phyloP scores from a whole-genome alignment of 1,140 invertebrate genomes.

The Calosoma granatense region DNA sequence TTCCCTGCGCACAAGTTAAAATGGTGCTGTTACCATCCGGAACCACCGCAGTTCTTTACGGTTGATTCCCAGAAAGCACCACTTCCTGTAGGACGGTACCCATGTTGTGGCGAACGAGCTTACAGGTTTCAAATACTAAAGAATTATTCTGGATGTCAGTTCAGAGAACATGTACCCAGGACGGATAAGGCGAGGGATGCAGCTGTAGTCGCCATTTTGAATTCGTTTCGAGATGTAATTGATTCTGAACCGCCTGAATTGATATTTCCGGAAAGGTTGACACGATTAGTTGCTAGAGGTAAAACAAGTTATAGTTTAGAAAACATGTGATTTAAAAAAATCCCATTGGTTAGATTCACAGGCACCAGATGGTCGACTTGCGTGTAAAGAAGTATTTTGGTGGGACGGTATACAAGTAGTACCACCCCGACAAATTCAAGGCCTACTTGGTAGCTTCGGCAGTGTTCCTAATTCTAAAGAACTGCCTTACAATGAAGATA shows the following conservation, averaged over 20 bases:
- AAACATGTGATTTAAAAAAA: constrained; percentile 5
- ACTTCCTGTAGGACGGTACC: constrained; percentile 60
- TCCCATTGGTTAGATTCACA: not conserved
- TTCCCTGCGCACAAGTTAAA: constrained; percentile 68
- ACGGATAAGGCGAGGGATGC: constrained; percentile 41
- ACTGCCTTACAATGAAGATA: not conserved
- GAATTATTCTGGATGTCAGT: constrained; percentile 43
- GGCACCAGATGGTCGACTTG: constrained; percentile 35
- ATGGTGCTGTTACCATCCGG: constrained; percentile 70
- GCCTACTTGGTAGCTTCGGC: constrained; percentile 43
- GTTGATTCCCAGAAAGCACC: constrained; percentile 50
- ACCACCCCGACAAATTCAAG: constrained; percentile 47
- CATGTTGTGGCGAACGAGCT: constrained; percentile 75
- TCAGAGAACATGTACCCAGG: constrained; percentile 49
- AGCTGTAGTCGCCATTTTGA: constrained; percentile 45
- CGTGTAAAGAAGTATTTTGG: constrained; percentile 53
- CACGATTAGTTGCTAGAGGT: constrained; percentile 49
- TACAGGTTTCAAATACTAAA: constrained; percentile 38
- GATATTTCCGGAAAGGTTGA: constrained; percentile 56
- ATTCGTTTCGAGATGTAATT: constrained; percentile 44
- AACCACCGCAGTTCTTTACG: constrained; percentile 62
- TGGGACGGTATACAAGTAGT: constrained; percentile 58
- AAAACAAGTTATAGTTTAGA: constrained; percentile 21
- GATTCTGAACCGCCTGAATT: constrained; percentile 49
- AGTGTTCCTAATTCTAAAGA: not conserved